Conservation (phyloP, 2,797 vertebrate genomes). For the Acomys russatus region DNA sequence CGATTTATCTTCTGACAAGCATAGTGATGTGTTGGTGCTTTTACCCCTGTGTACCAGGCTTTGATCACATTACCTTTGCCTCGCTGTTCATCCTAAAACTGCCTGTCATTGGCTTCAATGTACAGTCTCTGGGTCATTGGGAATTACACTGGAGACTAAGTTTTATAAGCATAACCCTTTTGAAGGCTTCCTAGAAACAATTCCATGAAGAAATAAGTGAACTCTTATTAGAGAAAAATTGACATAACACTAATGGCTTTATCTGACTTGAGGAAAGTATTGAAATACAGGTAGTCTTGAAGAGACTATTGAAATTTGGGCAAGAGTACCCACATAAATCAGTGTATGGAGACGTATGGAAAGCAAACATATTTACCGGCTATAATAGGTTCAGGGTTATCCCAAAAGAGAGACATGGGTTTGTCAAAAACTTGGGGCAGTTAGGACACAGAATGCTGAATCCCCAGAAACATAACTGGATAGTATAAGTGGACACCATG, state of each 20-base stretch:
- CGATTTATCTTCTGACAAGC: neutral
- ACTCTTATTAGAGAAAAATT: neutral
- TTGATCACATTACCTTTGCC: neutral
- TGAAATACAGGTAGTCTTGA: neutral
- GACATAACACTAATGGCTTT: neutral
- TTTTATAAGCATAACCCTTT: neutral
- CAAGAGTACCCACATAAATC: neutral
- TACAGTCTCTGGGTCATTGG: neutral
- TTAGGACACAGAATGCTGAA: fast-evolving
- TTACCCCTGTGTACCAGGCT: neutral
- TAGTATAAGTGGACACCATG: neutral
- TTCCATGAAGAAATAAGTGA: neutral
- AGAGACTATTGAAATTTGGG: neutral
- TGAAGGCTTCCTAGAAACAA: neutral
- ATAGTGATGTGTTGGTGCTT: neutral
- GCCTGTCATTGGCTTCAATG: neutral
- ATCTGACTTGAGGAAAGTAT: neutral
- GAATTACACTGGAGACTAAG: neutral
- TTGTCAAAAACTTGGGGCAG: neutral
- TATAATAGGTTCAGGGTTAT: neutral
- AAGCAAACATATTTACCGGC: neutral
- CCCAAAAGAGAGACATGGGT: neutral
- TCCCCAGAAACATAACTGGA: neutral
- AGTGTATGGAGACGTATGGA: neutral
- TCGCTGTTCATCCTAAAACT: neutral